phyloP scores from a whole-genome alignment of 92 coral and sea anemone species.

The Palythoa grandis region DNA sequence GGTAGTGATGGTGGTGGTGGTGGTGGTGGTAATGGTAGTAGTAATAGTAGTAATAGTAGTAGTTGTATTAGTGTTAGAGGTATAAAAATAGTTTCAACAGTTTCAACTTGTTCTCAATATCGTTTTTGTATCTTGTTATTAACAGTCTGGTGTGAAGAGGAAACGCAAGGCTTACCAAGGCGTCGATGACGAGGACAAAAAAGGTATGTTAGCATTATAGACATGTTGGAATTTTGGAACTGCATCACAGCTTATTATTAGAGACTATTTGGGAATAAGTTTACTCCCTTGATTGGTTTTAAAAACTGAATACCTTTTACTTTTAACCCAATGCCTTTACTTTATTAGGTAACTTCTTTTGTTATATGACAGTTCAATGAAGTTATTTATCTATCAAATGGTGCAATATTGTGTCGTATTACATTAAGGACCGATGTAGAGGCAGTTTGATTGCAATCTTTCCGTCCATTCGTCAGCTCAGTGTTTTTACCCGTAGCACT shows the following conservation, averaged over 20 bases:
- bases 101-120: not conserved
- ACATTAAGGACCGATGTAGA: not conserved
- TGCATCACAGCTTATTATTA: not conserved
- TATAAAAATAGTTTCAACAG: no score
- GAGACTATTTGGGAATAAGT: not conserved
- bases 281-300: not conserved
- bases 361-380: not conserved
- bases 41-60: not conserved
- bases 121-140: not conserved
- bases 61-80: no score
- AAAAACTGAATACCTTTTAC: no score
- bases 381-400: not conserved
- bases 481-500: conserved; percentile 28
- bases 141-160: conserved; percentile 22
- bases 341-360: not conserved
- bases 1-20: not conserved
- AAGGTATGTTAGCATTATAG: not conserved
- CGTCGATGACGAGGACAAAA: conserved; percentile 4
- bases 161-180: conserved; percentile 25
- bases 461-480: conserved; percentile 28
- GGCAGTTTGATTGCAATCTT: no score
- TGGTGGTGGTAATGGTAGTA: not conserved
- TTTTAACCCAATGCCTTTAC: no score
- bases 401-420: not conserved
- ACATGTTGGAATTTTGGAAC: not conserved